Base-by-base conservation (phyloP, 1,140 invertebrate species). In the Heterodera schachtii region DNA sequence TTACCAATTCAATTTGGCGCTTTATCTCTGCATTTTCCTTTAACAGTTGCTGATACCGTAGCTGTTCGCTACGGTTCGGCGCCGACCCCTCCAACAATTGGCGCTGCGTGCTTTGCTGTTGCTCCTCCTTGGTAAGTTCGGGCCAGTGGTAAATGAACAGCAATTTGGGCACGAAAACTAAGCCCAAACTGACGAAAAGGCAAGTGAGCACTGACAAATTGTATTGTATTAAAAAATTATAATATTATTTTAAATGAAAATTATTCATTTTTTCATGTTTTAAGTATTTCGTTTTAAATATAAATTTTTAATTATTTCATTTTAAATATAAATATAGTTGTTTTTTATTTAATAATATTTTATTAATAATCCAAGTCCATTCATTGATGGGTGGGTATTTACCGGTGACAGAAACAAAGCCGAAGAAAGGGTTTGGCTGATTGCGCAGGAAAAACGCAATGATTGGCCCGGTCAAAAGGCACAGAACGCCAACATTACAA, bases 401-500 rank as follows among this genome's bases (percentile, higher is more conserved):
- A 96, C 95, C 93, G 97, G 98, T 86, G 95, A 98, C 91, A 3
- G 96, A 94, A 44, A 98, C 94, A 91, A 99, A 99, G 19, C 95
- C 95, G 91, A 96, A 99, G 83, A 95, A 95, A 13, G 97, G 96
- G 91, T 99, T 95, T 90, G 98, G 95, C 90, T 98, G 96, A 83
- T 94, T 95, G 76, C 94, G 94, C 83, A 99, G 98, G 19, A 98
- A 95, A 92, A 98, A 93, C 13, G 95, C 95, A 60, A 99, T 96
- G 0, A 89, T 82, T 8, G 97, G 97, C 16, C 95, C 96, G 11
- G 96, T 98, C 88, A 99, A 98, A 78, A 98, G 91, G 90, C 96
- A 98, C 16, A 99, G 92, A 44, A 99, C 90, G 90, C 97, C 96
- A 73, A 99, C 96, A 91, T 99, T 99, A 91, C 99, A 99, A 88